These are phyloP conservation scores for Eucriotettix oculatus DNA, from an alignment of 2,888 invertebrate genomes.

Conservation along the genomic window DNA sequence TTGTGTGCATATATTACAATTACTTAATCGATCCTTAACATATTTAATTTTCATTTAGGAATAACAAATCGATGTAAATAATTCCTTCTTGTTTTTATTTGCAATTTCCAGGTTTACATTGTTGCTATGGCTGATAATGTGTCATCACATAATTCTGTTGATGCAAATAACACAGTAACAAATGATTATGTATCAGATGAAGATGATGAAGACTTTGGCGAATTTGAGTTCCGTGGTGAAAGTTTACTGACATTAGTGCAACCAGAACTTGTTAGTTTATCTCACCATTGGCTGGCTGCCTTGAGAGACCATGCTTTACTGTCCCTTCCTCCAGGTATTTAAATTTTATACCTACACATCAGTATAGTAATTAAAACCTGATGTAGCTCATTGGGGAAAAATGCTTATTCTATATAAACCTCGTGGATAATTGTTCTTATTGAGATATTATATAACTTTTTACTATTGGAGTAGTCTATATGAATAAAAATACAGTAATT, in stretches of 20 bases:
- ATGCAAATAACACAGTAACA: conserved; percentile 10
- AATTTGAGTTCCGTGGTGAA: conserved; percentile 61
- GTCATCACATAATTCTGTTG: conserved; percentile 34
- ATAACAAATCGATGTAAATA: background rate
- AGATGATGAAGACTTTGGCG: conserved; percentile 45
- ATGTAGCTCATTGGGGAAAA: background rate
- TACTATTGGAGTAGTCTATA: too few species aligned
- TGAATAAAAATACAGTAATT: too few species aligned
- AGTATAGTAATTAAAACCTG: background rate
- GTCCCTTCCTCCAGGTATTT: conserved; percentile 63
- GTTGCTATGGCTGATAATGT: conserved; percentile 78
- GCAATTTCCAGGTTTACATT: conserved; percentile 56
- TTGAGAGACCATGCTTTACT: conserved; percentile 88
- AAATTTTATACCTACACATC: background rate
- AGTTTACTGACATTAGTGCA: conserved; percentile 80
- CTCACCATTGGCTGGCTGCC: conserved; percentile 90
- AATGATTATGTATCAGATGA: conserved; percentile 3
- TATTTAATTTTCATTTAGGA: background rate
- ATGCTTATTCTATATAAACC: too few species aligned
- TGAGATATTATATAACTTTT: too few species aligned
- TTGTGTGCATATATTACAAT: too few species aligned
- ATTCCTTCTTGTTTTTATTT: background rate
- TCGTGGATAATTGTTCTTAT: too few species aligned
- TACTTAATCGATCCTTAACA: too few species aligned
- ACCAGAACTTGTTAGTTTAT: conserved; percentile 80